Percentiles rank a stretch among this genome's conserved stretches.
phyloP scores from a whole-genome alignment of 2,888 invertebrate genomes.

The Drosophila barbarae region DNA sequence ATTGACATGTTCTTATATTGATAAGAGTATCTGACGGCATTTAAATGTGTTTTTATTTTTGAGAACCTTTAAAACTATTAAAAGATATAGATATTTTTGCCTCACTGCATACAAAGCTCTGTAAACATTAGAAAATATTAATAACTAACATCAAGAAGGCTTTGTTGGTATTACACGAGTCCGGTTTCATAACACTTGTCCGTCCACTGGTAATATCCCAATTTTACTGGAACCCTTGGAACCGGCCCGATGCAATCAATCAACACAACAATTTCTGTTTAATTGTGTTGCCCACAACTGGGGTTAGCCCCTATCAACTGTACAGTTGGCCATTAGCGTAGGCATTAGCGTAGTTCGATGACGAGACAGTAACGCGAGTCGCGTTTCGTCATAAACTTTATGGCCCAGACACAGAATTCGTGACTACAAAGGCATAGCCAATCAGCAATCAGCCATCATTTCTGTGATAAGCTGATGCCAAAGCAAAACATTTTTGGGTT shows the following conservation, averaged over 20 bases:
- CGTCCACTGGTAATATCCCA: slow-evolving; percentile 21
- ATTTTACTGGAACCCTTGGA: slow-evolving; percentile 12
- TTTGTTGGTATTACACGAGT: neutral
- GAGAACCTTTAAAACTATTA: neutral
- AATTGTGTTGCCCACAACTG: slow-evolving; percentile 21
- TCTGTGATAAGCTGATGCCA: slow-evolving; percentile 8
- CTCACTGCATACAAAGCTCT: neutral
- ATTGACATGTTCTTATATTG: slow-evolving; percentile 3
- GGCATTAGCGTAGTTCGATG: slow-evolving; percentile 42
- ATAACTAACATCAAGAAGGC: neutral
- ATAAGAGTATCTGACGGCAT: slow-evolving; percentile 4
- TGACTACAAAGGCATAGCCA: slow-evolving; percentile 14
- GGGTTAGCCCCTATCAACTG: slow-evolving; percentile 31
- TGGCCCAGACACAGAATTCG: slow-evolving; percentile 26
- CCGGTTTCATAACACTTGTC: slow-evolving; percentile 1
- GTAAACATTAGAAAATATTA: neutral
- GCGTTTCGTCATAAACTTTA: slow-evolving; percentile 38
- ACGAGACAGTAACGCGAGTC: slow-evolving; percentile 30
- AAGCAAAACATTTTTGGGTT: neutral
- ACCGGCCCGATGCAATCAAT: slow-evolving; percentile 8
- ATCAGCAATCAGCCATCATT: slow-evolving; percentile 2
- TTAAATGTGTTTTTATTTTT: slow-evolving; percentile 2
- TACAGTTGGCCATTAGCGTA: slow-evolving; percentile 31
- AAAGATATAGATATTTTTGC: neutral
- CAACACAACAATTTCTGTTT: slow-evolving; percentile 9